Evolutionary conservation across 30 jellyfish, hydroid and myxozoan species (phyloP).

Genomic region (Turritopsis rubra): DNA sequence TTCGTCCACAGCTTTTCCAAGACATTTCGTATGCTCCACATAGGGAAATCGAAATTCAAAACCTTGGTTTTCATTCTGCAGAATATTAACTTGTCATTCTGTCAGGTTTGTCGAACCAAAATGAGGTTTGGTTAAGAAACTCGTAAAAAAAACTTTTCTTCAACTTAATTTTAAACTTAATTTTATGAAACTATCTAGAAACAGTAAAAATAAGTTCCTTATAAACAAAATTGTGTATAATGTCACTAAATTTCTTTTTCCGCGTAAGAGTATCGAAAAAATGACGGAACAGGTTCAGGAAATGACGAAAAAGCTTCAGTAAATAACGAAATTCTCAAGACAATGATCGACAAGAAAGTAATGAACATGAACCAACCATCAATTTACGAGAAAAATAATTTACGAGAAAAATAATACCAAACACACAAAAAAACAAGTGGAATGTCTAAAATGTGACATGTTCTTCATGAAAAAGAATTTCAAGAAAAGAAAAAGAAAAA

Average conservation of each 20-base stretch:
- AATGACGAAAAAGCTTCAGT: neutral
- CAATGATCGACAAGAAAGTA: too few species aligned
- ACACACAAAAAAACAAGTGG: too few species aligned
- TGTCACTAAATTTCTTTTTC: neutral
- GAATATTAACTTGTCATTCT: neutral
- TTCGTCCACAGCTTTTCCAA: slow-evolving; percentile 66
- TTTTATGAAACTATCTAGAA: too few species aligned
- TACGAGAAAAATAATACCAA: neutral
- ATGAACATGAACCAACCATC: too few species aligned
- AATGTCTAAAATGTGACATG: neutral
- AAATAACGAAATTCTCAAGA: neutral
- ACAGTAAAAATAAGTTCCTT: too few species aligned
- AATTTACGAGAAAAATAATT: neutral
- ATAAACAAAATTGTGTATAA: too few species aligned
- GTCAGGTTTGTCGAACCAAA: too few species aligned
- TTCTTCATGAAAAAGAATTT: neutral
- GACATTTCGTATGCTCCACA: slow-evolving; percentile 65
- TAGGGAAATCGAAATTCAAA: neutral
- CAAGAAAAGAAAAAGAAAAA: neutral
- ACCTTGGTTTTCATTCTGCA: slow-evolving; percentile 1
- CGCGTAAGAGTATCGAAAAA: neutral
- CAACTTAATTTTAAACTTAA: too few species aligned
- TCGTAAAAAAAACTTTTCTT: too few species aligned
- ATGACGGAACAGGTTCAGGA: neutral
- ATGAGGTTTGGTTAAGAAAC: too few species aligned